These are phyloP conservation scores for Chlorospingus semifuscus DNA, from an alignment of 2,797 vertebrate species.

Conservation along the genomic window DNA sequence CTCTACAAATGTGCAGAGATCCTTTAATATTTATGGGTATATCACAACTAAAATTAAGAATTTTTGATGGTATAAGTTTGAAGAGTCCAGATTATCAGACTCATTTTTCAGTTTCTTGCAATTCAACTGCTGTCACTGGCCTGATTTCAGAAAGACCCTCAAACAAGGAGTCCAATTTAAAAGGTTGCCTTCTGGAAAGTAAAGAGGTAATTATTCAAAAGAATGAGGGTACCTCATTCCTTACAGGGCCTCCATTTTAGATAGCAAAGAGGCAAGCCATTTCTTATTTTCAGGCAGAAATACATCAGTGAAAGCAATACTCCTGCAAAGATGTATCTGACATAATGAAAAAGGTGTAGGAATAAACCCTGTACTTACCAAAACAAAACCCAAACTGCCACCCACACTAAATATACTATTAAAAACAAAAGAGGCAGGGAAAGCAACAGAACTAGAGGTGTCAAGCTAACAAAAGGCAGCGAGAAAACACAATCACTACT, in stretches of 20 bases:
- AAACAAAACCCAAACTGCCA: background rate
- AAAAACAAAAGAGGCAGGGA: background rate
- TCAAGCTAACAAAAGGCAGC: background rate
- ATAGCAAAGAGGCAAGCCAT: background rate
- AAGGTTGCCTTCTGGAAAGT: background rate
- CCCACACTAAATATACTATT: background rate
- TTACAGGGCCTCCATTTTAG: background rate
- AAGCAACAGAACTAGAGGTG: background rate
- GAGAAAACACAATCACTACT: background rate
- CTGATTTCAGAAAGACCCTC: background rate
- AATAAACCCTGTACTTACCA: background rate
- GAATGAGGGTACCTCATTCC: background rate
- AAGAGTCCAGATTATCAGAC: background rate
- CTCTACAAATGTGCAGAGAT: background rate
- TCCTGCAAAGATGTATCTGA: background rate
- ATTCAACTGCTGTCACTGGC: background rate
- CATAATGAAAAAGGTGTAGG: background rate
- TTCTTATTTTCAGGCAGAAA: background rate
- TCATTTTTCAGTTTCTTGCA: background rate
- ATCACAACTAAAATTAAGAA: background rate
- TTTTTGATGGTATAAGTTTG: background rate
- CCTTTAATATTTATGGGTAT: background rate
- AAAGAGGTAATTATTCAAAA: background rate
- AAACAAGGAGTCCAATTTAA: background rate
- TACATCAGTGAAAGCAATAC: background rate